These are phyloP conservation scores for Pygmarrhopalites habei DNA, from an alignment of 1,140 invertebrate species.

Conservation along the genomic window DNA sequence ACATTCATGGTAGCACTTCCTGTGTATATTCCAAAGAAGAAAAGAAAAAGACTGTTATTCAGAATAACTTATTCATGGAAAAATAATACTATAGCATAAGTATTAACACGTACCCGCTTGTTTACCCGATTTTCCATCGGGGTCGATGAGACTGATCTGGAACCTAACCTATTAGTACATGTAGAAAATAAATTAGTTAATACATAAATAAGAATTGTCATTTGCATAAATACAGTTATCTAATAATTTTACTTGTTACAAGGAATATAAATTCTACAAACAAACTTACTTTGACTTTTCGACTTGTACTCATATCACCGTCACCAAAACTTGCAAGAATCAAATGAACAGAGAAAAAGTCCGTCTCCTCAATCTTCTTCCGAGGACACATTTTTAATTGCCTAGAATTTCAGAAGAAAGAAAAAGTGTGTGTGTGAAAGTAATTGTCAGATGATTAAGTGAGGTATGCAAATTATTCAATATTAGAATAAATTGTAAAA, in stretches of 20 bases:
- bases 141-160: constrained; percentile 36
- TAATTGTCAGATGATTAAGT: not conserved
- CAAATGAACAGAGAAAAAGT: constrained; percentile 38
- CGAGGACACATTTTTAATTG: constrained; percentile 36
- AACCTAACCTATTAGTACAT: no score
- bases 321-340: constrained; percentile 35
- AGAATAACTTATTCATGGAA: not conserved
- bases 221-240: no score
- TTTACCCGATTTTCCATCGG: constrained; percentile 35
- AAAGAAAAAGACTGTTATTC: constrained; percentile 1
- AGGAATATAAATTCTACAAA: no score
- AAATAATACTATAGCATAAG: not conserved
- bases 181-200: no score
- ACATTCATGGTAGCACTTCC: constrained; percentile 38
- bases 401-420: constrained; percentile 11
- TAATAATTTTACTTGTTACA: no score
- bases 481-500: not conserved
- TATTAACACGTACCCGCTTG: constrained; percentile 29
- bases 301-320: constrained; percentile 15
- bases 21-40: no score
- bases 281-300: constrained; percentile 38
- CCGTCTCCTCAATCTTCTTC: constrained; percentile 37
- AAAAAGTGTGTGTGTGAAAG: not conserved
- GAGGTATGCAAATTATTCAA: not conserved
- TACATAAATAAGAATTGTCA: no score